Evolutionary conservation across 2,113 vertebrate species (phyloP).

Genomic region (Junco hyemalis): DNA sequence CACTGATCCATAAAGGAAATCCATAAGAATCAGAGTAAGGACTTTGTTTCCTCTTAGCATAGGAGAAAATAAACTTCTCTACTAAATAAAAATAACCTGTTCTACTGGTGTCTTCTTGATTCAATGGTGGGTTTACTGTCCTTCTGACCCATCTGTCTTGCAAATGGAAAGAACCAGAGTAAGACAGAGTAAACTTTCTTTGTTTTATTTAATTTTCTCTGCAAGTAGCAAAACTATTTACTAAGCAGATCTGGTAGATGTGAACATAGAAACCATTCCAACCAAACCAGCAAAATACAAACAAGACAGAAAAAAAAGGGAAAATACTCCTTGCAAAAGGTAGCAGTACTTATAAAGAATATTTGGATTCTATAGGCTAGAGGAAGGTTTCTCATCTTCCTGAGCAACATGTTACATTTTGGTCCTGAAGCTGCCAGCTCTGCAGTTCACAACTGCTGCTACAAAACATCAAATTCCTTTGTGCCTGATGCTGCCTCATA

Average conservation of each 20-base stretch:
- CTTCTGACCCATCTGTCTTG: neutral
- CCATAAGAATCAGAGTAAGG: neutral
- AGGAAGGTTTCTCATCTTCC: neutral
- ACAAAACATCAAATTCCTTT: neutral
- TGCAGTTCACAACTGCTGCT: neutral
- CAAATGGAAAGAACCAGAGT: neutral
- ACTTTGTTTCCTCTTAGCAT: neutral
- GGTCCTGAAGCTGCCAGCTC: neutral
- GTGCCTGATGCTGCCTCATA: neutral
- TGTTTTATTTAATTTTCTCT: neutral
- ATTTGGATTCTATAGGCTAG: neutral
- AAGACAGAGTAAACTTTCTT: neutral
- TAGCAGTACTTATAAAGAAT: neutral
- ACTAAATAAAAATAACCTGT: neutral
- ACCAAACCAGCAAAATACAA: neutral
- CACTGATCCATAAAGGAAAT: neutral
- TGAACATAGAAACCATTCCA: neutral
- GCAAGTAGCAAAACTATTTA: neutral
- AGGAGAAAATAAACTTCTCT: neutral
- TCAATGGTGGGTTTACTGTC: neutral
- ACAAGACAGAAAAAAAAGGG: neutral
- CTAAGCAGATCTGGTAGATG: neutral
- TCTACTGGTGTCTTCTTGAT: neutral
- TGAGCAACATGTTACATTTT: neutral
- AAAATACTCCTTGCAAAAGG: neutral